A percentile compares a stretch with the other conserved stretches of the same genome.
phyloP scores from a whole-genome alignment of 2,888 invertebrate species.

The Proisotoma minuta region DNA sequence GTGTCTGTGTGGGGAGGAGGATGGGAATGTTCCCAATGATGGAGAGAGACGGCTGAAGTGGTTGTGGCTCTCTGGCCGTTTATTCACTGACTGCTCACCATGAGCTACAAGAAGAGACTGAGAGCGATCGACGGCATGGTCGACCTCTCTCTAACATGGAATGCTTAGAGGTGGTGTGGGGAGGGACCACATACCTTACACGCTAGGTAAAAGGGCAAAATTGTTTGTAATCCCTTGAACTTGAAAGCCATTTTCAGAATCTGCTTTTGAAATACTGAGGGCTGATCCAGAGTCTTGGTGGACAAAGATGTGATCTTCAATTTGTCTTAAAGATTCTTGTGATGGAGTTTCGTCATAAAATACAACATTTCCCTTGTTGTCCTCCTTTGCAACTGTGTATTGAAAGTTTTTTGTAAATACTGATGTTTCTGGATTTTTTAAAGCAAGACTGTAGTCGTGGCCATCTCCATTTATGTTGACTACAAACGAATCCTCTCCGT shows the following conservation, averaged over 20 bases:
- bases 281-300: constrained; percentile 19
- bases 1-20: no score
- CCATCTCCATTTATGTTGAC: constrained; percentile 11
- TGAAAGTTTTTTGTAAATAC: constrained; percentile 26
- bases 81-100: no score
- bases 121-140: no score
- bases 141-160: no score
- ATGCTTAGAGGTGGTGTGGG: no score
- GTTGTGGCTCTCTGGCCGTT: no score
- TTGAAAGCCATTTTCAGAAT: neutral
- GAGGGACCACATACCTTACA: no score
- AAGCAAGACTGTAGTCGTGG: neutral
- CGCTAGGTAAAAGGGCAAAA: constrained; percentile 3
- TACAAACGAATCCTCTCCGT: constrained; percentile 2
- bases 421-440: constrained; percentile 12
- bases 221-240: constrained; percentile 18
- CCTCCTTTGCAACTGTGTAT: constrained; percentile 9
- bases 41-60: no score
- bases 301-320: constrained; percentile 20
- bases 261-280: constrained; percentile 10
- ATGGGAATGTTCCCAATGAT: no score
- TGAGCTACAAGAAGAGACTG: no score
- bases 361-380: constrained; percentile 10
- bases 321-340: constrained; percentile 6
- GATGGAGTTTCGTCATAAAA: constrained; percentile 25